Evolutionary conservation across 2,888 invertebrate species (phyloP), one percentile per base, ranked within the genome.

Genomic region (Idaea aversata): DNA sequence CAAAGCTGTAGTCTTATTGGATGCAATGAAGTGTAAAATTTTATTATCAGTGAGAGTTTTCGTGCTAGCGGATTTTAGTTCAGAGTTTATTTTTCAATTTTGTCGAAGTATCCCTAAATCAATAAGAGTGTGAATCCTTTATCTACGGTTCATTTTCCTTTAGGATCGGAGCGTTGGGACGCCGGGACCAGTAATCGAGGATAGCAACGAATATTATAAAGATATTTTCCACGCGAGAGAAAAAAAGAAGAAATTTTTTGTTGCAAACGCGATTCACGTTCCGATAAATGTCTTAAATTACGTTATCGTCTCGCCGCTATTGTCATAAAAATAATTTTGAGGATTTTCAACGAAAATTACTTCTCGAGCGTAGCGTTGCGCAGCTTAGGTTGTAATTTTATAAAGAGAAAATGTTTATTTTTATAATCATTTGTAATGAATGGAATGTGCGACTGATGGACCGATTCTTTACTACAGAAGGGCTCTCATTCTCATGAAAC

Each of bases 221-320:
- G 78, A 85, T 82, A 82, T 83, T 81, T 81, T 81, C 72, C 72
- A 75, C 69, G 66, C 70, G 70, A 75, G 66, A 70, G 71, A 67
- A 72, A 75, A 77, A 77, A 73, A 75, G 70, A 72, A 70, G 67
- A 67, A 63, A 78, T 77, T 80, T 80, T 82, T 77, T 74, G 73
- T 75, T 72, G 73, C 72, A 71, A 74, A 75, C 68, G 73, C 79
- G 81, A 81, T 81, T 75, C 73, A 76, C 79, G 78, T 78, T 70
- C 70, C 78, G 85, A 86, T 87, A 86, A 82, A 81, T 77, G 78
- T 72, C 79, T 78, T 84, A 85, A 86, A 85, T 86, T 81, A 82
- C 83, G 80, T 81, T 86, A 84, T 86, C 85, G 81, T 77, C 76
- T 79, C 75, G 75, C 72, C 75, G 78, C 75, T 74, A 74, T 75